phyloP scores from a whole-genome alignment of 2,797 vertebrate species.

The Pantherophis alleghaniensis region DNA sequence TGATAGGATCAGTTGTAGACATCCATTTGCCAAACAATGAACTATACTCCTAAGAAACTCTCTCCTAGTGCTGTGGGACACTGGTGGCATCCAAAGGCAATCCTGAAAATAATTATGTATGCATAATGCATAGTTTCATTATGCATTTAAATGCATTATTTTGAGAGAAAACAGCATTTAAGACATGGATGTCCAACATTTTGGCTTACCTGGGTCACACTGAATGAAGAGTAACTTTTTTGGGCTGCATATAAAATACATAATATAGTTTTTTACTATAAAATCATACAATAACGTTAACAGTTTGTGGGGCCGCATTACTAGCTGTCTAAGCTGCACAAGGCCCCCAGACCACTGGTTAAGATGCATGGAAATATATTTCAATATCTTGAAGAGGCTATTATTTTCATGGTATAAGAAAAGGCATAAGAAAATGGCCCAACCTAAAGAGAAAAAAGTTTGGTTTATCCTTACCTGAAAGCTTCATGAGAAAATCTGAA shows the following conservation, averaged over 20 bases:
- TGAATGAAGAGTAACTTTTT: neutral
- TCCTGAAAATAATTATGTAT: neutral
- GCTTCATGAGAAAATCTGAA: conserved; percentile 98
- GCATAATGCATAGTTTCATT: neutral
- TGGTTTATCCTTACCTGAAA: conserved; percentile 81
- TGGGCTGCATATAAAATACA: neutral
- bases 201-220: neutral
- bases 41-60: neutral
- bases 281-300: neutral
- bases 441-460: neutral
- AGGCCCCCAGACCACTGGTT: neutral
- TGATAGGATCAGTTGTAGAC: neutral
- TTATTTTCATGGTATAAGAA: neutral
- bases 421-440: neutral
- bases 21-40: neutral
- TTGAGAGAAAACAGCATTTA: neutral
- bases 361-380: neutral
- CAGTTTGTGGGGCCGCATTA: neutral
- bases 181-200: neutral
- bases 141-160: neutral
- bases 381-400: neutral
- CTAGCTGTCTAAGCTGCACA: neutral
- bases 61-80: neutral
- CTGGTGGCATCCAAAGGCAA: neutral
- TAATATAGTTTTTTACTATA: neutral